Evolutionary conservation across 2,113 vertebrate species (phyloP), one percentile per base, ranked within the genome.

Genomic region (Aleadryas rufinucha): DNA sequence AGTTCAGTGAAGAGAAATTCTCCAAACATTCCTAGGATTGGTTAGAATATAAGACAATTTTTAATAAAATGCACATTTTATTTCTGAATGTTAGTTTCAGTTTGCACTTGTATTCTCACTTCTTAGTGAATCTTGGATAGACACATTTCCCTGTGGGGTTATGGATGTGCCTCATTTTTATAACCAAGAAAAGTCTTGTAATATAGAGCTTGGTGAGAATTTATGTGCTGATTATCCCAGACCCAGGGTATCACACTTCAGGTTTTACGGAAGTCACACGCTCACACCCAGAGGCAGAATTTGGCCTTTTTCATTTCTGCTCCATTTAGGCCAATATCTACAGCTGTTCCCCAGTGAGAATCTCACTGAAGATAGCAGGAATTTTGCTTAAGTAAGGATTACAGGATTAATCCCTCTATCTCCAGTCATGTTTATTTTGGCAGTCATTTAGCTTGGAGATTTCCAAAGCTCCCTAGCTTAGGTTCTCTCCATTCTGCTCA

Each of bases 301-400:
- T 84, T 90, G 77, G 77, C 72, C 77, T 78, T 94, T 92, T 47
- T 69, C 45, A n/a, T 92, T 95, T 79, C 92, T 93, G 35, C 69
- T 84, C 78, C 7, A 1, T 94, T 95, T 90, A 92, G 96, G 69
- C 92, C 94, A 89, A 90, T 94, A 96, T 96, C 80, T 75, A 70
- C 68, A 86, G 92, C 79, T 92, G 61, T 13, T 93, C 61, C 72
- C 71, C 61, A 41, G 87, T 69, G 86, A 75, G 61, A 79, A 87
- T 79, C 52, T 72, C 89, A 72, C 69, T 49, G 84, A 95, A 90
- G 92, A 91, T 72, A 94, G 68, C 49, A 75, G 83, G 76, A 96
- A 84, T 95, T 95, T 94, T 94, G 92, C 72, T 71, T 96, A 92
- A 89, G 28, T 76, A 65, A 93, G 90, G 90, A 92, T 97, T 96